Conservation (phyloP, 2,888 invertebrate species). For the Cinara cedri region DNA sequence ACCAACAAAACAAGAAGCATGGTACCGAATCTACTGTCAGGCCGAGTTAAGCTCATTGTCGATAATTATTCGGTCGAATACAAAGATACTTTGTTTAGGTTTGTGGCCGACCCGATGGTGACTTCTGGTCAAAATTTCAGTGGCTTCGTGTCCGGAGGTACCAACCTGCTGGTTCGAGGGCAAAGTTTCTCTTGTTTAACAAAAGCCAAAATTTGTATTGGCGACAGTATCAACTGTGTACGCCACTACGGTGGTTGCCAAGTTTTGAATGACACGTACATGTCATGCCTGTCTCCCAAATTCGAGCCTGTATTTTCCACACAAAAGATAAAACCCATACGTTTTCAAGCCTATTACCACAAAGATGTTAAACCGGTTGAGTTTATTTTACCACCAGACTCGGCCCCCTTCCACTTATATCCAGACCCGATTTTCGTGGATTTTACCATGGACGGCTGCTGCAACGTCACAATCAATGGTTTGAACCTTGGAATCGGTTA, state of each 20-base stretch:
- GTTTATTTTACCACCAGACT: too few relatives aligned
- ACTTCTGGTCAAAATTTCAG: background rate
- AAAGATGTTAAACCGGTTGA: fast-evolving
- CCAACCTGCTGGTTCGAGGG: background rate
- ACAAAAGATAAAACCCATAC: too few relatives aligned
- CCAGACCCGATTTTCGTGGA: background rate
- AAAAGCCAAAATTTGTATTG: background rate
- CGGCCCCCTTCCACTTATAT: background rate
- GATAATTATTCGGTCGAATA: background rate
- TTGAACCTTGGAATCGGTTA: background rate
- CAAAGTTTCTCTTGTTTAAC: background rate
- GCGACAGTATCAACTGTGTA: background rate
- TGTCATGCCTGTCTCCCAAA: background rate
- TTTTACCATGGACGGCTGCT: background rate
- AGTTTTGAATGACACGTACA: background rate
- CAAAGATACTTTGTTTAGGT: background rate
- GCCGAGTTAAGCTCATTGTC: background rate
- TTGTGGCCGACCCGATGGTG: background rate
- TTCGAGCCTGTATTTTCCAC: too few relatives aligned
- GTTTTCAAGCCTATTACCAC: background rate
- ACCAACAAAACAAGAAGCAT: background rate
- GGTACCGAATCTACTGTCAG: background rate
- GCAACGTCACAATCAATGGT: background rate
- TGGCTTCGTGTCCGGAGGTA: background rate
- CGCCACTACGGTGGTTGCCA: background rate